Percentiles rank a stretch among this genome's conserved stretches.
Evolutionary conservation across 2,113 vertebrate genomes (phyloP).

Genomic region (Epinephelus moara): DNA sequence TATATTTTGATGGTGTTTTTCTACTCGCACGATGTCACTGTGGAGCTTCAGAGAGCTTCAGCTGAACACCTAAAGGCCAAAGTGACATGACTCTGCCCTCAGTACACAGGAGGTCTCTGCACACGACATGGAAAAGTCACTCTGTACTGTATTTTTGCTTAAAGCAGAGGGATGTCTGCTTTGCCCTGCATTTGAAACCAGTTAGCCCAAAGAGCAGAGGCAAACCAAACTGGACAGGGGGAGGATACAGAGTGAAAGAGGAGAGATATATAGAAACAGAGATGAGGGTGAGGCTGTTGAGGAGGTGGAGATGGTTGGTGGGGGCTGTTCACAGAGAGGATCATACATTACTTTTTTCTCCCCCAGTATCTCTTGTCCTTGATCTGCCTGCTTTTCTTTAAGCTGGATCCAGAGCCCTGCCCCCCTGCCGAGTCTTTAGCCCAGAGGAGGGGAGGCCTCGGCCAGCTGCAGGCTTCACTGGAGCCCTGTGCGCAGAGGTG

Average conservation of each 20-base stretch:
- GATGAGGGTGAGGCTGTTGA: slow-evolving; percentile 35
- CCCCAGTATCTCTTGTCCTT: slow-evolving; percentile 78
- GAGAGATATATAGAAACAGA: slow-evolving; percentile 58
- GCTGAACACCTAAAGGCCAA: not conserved
- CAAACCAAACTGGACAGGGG: slow-evolving; percentile 36
- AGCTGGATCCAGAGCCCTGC: slow-evolving; percentile 80
- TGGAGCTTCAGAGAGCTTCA: not conserved
- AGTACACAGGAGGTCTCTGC: slow-evolving; percentile 19
- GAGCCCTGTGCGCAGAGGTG: slow-evolving; percentile 58
- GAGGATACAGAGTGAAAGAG: slow-evolving; percentile 7
- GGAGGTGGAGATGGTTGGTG: slow-evolving; percentile 42
- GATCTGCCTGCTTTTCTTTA: slow-evolving; percentile 82
- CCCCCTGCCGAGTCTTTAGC: slow-evolving; percentile 72
- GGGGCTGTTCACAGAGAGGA: slow-evolving; percentile 70
- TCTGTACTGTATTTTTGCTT: slow-evolving; percentile 31
- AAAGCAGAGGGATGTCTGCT: slow-evolving; percentile 8
- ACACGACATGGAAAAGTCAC: slow-evolving; percentile 42
- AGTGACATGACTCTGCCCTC: slow-evolving; percentile 16
- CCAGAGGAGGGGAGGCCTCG: slow-evolving; percentile 73
- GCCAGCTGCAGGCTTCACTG: slow-evolving; percentile 80
- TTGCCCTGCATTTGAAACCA: slow-evolving; percentile 66
- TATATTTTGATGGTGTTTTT: not conserved
- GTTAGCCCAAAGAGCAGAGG: slow-evolving; percentile 52
- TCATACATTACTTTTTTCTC: slow-evolving; percentile 77
- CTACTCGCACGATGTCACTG: not conserved